Conservation (phyloP, 2,797 vertebrate genomes). For the Pangasius larnaudii region DNA sequence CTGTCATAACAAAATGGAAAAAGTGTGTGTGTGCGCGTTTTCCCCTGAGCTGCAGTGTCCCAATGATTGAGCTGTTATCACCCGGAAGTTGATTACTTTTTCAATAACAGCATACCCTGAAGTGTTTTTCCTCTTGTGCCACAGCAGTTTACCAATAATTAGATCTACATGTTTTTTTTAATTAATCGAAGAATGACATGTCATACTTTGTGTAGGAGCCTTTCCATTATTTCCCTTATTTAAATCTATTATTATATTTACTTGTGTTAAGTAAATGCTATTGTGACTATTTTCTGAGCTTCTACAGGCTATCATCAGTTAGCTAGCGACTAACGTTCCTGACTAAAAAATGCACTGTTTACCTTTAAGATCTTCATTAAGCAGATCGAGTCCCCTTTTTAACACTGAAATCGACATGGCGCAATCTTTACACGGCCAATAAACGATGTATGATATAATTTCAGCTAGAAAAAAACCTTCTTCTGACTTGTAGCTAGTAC, state of each 20-base stretch:
- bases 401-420: slow-evolving; percentile 76
- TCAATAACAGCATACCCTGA: too few relatives aligned
- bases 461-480: background rate
- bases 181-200: too few relatives aligned
- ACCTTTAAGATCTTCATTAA: slow-evolving; percentile 72
- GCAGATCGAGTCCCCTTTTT: slow-evolving; percentile 74
- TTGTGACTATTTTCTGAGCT: background rate
- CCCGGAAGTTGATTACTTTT: too few relatives aligned
- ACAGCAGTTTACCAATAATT: too few relatives aligned
- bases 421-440: background rate
- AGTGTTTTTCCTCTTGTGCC: too few relatives aligned
- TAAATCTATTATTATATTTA: too few relatives aligned
- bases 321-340: background rate
- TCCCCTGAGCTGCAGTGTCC: too few relatives aligned
- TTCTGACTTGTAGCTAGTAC: background rate
- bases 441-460: background rate
- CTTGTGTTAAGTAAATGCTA: background rate
- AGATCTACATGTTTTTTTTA: too few relatives aligned
- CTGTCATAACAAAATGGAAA: background rate
- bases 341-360: slow-evolving; percentile 11
- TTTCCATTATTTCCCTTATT: too few relatives aligned
- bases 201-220: too few relatives aligned
- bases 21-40: too few relatives aligned
- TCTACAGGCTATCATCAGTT: background rate
- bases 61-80: too few relatives aligned